These are phyloP conservation scores for Xestia rhomboidea DNA, from an alignment of 2,888 invertebrate genomes.

Conservation along the genomic window DNA sequence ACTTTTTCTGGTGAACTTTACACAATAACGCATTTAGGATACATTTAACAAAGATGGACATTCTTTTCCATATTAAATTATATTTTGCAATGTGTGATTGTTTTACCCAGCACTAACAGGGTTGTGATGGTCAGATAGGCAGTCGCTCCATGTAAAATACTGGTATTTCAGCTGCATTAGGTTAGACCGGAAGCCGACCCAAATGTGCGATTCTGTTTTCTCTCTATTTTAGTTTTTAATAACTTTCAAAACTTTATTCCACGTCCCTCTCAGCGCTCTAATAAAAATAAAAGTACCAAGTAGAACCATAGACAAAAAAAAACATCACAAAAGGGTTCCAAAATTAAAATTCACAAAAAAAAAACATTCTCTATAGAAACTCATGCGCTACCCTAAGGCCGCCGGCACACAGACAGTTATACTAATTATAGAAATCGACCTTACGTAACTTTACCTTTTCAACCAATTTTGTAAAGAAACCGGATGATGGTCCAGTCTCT, in stretches of 20 bases:
- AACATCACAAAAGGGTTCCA: neutral
- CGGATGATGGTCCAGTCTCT: slow-evolving; percentile 53
- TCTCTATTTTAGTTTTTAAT: neutral
- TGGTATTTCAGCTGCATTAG: too few species aligned
- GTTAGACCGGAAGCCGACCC: too few species aligned
- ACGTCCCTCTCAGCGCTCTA: neutral
- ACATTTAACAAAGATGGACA: too few species aligned
- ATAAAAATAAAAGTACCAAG: neutral
- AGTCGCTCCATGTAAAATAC: too few species aligned
- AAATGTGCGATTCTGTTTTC: neutral
- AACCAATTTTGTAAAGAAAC: slow-evolving; percentile 68
- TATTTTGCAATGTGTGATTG: neutral
- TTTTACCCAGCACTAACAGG: too few species aligned
- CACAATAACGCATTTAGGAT: neutral
- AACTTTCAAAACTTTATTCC: neutral
- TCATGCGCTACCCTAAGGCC: slow-evolving; percentile 47
- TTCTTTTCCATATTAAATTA: neutral
- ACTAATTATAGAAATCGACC: slow-evolving; percentile 48
- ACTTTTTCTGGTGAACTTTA: neutral
- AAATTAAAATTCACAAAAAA: slow-evolving; percentile 15
- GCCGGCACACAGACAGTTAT: slow-evolving; percentile 60
- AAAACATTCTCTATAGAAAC: neutral
- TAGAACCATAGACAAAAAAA: neutral
- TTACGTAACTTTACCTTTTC: slow-evolving; percentile 62
- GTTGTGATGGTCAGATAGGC: too few species aligned